Conservation (phyloP, 2,797 vertebrate genomes). For the Sebastes melanostomus region DNA sequence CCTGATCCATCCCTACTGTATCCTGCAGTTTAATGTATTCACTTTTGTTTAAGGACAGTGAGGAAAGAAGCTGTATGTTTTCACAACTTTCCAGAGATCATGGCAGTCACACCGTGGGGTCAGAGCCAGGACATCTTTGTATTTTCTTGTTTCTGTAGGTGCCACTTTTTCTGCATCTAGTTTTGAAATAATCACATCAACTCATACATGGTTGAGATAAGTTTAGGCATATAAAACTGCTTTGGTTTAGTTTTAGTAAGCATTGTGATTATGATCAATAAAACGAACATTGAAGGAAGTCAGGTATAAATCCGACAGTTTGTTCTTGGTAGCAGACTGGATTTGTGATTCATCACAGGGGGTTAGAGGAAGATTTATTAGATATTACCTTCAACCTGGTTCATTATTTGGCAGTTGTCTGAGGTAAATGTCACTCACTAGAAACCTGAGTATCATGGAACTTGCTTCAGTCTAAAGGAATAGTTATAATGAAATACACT, state of each 20-base stretch:
- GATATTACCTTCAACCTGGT: neutral
- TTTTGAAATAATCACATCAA: neutral
- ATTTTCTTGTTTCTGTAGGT: neutral
- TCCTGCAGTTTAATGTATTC: constrained; percentile 39
- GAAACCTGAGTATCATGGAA: neutral
- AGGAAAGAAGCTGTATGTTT: neutral
- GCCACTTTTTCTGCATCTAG: neutral
- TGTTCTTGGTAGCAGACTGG: neutral
- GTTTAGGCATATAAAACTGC: neutral
- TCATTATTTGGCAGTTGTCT: neutral
- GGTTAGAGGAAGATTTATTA: neutral
- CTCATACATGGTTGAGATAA: neutral
- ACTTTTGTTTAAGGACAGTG: constrained; percentile 24
- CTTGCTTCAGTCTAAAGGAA: neutral
- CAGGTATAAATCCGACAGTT: neutral
- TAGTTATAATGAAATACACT: neutral
- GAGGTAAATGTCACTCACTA: neutral
- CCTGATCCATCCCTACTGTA: constrained; percentile 35
- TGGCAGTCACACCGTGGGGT: neutral
- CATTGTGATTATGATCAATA: neutral
- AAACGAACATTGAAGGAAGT: neutral
- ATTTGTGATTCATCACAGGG: neutral
- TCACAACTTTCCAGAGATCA: neutral
- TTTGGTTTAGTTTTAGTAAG: neutral
- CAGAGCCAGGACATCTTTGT: neutral